Evolutionary conservation across 35 echinoderm and acorn worm genomes (phyloP), one percentile per base, ranked within the genome.

Genomic region (Apostichopus japonicus): DNA sequence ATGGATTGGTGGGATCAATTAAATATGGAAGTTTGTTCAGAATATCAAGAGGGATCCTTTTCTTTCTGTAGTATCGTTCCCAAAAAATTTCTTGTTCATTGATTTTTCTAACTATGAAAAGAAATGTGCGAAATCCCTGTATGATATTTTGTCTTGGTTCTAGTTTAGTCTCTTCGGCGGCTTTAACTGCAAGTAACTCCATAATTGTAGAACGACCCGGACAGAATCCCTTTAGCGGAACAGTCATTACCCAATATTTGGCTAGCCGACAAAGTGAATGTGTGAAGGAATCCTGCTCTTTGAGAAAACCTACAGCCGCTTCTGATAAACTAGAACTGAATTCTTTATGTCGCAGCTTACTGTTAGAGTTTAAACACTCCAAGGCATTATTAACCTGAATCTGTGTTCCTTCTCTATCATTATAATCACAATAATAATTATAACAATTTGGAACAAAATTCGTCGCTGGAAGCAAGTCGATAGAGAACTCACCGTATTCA

Each of bases 1-100:
- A 88, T 7, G 86, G 86, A 33, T 61, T 88, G 61, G 86, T 88
- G 8, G 86, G 86, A 19, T 88, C 86, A 24, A 88, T n/a, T 23
- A 88, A 63, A 15, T 63, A 53, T 25, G 86, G 86, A 71, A 1
- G 59, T 9, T 65, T 7, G 14, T 6, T 1, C 56, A 21, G 6
- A 56, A 17, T 21, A 5, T 54, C 4, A 27, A 15, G 0, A 6
- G 86, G 86, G 21, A 88, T 88, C 16, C 24, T 61, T 2, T 25
- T 24, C 17, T 71, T 16, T 6, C 14, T 21, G 44, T 88, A 88
- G 33, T 63, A 88, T n/a, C n/a, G n/a, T n/a, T n/a, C n/a, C n/a
- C n/a, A n/a, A n/a, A n/a, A n/a, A n/a, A n/a, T n/a, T n/a, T n/a
- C n/a, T n/a, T n/a, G n/a, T n/a, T n/a, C n/a, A n/a, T n/a, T 17